Conservation (phyloP, 1,140 invertebrate species). For the Drosophila auraria region DNA sequence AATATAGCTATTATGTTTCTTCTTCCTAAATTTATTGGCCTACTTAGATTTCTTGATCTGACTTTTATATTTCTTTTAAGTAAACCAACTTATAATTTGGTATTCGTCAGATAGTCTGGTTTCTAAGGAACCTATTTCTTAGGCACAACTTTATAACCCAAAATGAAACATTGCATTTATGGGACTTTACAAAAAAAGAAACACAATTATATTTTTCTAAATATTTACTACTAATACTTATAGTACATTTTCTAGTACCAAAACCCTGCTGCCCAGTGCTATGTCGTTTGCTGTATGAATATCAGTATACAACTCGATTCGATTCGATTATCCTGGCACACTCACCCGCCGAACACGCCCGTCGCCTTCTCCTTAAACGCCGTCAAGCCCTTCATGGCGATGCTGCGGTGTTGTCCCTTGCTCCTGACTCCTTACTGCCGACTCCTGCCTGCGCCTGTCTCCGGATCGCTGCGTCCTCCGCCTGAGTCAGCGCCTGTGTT, state of each 20-base stretch:
- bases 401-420: conserved; percentile 40
- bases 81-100: no score
- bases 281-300: neutral
- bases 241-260: neutral
- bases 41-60: no score
- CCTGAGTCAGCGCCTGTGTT: conserved; percentile 34
- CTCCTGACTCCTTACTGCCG: neutral
- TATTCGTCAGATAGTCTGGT: no score
- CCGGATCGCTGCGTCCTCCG: conserved; percentile 36
- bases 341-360: conserved; percentile 82
- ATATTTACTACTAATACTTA: neutral
- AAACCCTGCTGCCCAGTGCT: conserved; percentile 11
- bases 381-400: conserved; percentile 82
- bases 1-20: no score
- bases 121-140: no score
- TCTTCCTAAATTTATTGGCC: no score
- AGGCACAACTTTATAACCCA: no score
- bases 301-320: conserved; percentile 3
- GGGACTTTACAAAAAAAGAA: no score
- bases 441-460: conserved; percentile 24
- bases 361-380: conserved; percentile 84
- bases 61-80: no score
- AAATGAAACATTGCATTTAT: no score
- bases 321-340: conserved; percentile 47
- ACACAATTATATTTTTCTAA: no score